Conservation (phyloP, 2,888 invertebrate genomes). For the Ferdinandea cuprea region DNA sequence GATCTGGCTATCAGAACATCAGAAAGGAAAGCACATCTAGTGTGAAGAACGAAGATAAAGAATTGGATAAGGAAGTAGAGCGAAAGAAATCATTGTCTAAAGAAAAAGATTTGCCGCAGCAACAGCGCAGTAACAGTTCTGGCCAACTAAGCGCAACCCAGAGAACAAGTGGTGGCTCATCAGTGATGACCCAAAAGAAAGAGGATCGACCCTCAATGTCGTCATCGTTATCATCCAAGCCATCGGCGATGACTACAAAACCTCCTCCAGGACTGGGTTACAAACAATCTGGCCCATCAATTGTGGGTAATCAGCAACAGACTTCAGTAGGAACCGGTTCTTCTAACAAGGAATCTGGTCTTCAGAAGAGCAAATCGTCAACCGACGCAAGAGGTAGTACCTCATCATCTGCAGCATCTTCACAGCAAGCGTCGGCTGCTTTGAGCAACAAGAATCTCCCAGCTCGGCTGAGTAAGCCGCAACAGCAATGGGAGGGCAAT, state of each 20-base stretch:
- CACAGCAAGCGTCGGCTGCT: conserved; percentile 62
- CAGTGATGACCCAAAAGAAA: conserved; percentile 76
- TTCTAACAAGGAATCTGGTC: conserved; percentile 77
- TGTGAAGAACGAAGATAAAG: conserved; percentile 85
- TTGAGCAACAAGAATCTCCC: conserved; percentile 58
- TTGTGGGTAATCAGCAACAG: conserved; percentile 78
- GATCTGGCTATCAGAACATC: conserved; percentile 67
- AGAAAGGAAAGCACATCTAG: conserved; percentile 76
- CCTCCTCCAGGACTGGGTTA: conserved; percentile 78
- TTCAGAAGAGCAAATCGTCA: conserved; percentile 76
- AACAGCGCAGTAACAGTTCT: conserved; percentile 76
- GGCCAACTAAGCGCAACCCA: conserved; percentile 70
- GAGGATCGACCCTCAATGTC: conserved; percentile 76
- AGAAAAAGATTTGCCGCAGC: conserved; percentile 78
- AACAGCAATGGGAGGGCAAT: conserved; percentile 68
- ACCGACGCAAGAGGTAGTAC: conserved; percentile 57
- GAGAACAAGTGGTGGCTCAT: conserved; percentile 21
- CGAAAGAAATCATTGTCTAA: conserved; percentile 78
- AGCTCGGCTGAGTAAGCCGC: conserved; percentile 45
- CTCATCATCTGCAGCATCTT: conserved; percentile 26
- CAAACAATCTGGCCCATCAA: conserved; percentile 55
- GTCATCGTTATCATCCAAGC: conserved; percentile 72
- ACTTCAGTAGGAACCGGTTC: conserved; percentile 82
- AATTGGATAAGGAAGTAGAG: conserved; percentile 86
- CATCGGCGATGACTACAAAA: conserved; percentile 62